These are phyloP conservation scores for Ictalurus punctatus DNA, from an alignment of 2,113 vertebrate genomes.

Conservation along the genomic window DNA sequence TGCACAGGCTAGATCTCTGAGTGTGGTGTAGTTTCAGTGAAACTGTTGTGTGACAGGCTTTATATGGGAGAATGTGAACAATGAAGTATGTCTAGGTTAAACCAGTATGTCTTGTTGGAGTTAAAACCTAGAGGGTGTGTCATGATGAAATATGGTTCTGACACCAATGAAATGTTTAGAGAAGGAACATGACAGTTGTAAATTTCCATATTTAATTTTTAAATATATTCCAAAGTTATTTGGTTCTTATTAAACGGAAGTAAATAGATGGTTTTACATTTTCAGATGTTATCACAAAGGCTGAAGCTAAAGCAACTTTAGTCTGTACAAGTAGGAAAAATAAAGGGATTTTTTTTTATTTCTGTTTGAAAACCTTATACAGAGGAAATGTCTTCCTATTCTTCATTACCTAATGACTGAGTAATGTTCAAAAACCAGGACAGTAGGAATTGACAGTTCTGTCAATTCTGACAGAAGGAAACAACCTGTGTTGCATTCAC, in stretches of 20 bases:
- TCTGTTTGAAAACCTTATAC: background rate
- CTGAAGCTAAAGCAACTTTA: background rate
- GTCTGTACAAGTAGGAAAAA: background rate
- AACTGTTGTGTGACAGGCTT: conserved; percentile 64
- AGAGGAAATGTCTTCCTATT: background rate
- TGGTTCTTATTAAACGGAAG: background rate
- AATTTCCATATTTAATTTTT: background rate
- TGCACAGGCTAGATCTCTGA: background rate
- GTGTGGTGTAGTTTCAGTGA: conserved; percentile 59
- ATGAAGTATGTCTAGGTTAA: conserved; percentile 63
- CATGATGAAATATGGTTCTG: background rate
- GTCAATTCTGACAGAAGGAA: background rate
- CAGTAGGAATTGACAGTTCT: too few relatives aligned
- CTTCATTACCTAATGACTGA: background rate
- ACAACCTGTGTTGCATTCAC: background rate
- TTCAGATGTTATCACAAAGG: background rate
- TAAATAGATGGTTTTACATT: background rate
- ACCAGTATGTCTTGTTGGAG: conserved; percentile 70
- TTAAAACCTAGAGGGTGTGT: conserved; percentile 10
- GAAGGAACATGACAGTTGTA: background rate
- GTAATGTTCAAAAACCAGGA: background rate
- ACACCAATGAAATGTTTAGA: background rate
- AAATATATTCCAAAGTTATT: background rate
- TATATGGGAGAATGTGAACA: conserved; percentile 64
- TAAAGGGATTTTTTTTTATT: background rate